Conservation (phyloP, 1,140 invertebrate genomes). For the Caenorhabditis briggsae region DNA sequence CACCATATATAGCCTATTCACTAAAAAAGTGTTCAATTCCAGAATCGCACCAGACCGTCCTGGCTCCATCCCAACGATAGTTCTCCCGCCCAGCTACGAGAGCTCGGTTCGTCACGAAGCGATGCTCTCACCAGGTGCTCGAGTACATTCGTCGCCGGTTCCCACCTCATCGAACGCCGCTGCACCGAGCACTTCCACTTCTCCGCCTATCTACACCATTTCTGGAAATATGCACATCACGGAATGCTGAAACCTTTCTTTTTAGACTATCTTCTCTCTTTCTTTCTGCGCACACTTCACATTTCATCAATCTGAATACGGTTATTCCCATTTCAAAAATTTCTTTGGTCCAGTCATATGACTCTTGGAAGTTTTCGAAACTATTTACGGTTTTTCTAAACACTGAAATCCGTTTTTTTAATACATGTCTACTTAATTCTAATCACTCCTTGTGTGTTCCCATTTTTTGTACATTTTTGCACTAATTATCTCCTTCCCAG, state of each 20-base stretch:
- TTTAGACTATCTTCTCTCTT: background rate
- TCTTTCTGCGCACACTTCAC: conserved; percentile 18
- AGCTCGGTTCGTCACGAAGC: conserved; percentile 37
- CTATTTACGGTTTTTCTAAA: background rate
- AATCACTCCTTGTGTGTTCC: background rate
- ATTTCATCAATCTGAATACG: conserved; percentile 26
- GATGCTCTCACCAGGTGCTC: background rate
- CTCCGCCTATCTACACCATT: conserved; percentile 50
- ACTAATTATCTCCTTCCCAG: background rate
- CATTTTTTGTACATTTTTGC: conserved; percentile 1
- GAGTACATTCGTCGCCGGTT: conserved; percentile 46
- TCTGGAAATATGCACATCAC: conserved; percentile 57
- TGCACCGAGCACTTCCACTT: conserved; percentile 43
- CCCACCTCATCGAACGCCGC: conserved; percentile 44
- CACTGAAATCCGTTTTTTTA: background rate
- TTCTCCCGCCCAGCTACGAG: conserved; percentile 59
- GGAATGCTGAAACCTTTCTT: background rate
- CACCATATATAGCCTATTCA: too few relatives aligned
- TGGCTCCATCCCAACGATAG: conserved; percentile 34
- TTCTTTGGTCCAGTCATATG: background rate
- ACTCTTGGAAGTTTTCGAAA: background rate
- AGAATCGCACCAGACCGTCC: conserved; percentile 58
- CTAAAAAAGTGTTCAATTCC: background rate
- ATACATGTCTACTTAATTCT: background rate
- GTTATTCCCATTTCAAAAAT: background rate